phyloP scores from a whole-genome alignment of 23 tunicate species.

The Styela clava region DNA sequence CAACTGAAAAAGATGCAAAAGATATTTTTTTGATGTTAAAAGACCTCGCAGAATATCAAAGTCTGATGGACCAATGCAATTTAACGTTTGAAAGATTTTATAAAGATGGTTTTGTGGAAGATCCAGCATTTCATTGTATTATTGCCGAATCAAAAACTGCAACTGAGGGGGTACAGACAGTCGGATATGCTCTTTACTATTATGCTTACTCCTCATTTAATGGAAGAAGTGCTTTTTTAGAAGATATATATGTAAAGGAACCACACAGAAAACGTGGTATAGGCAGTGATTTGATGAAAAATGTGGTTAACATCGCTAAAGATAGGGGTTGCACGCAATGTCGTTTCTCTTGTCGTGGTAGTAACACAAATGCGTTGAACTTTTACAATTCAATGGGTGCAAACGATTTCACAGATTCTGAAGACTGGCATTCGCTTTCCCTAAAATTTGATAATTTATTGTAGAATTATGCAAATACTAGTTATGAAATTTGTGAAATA shows the following conservation, averaged over 20 bases:
- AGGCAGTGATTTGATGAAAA: constrained; percentile 42
- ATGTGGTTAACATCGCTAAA: constrained; percentile 20
- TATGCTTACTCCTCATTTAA: constrained; percentile 45
- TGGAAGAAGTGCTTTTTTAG: constrained; percentile 46
- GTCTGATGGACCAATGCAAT: constrained; percentile 23
- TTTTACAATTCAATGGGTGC: constrained; percentile 53
- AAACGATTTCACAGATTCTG: constrained; percentile 33
- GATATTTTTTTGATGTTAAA: background rate
- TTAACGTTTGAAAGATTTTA: background rate
- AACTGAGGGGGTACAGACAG: background rate
- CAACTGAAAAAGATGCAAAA: background rate
- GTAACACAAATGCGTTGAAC: constrained; percentile 44
- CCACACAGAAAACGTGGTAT: constrained; percentile 34
- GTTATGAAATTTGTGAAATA: too few relatives aligned
- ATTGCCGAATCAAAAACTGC: constrained; percentile 25
- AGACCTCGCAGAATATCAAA: constrained; percentile 27
- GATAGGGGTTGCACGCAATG: constrained; percentile 41
- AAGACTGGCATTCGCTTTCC: constrained; percentile 49
- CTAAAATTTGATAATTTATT: constrained; percentile 29
- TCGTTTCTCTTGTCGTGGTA: constrained; percentile 30
- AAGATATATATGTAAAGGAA: constrained; percentile 48
- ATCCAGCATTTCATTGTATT: constrained; percentile 22
- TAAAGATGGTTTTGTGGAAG: constrained; percentile 4
- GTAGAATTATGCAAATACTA: too few relatives aligned
- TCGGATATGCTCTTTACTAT: constrained; percentile 47